Conservation (phyloP, 1,140 invertebrate genomes). For the Plutomurus gul region DNA sequence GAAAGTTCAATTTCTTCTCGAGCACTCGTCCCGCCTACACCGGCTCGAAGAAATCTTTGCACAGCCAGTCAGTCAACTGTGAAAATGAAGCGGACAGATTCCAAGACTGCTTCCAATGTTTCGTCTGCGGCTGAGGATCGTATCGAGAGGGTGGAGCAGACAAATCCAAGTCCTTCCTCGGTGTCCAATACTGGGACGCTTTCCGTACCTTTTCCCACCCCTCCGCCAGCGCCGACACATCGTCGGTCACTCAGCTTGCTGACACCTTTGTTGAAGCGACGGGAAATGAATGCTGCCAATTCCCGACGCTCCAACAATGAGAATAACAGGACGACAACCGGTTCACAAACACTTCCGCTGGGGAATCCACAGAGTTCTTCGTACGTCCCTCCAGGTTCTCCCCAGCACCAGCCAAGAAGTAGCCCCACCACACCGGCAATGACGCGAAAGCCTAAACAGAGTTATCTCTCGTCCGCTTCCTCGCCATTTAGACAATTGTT, state of each 20-base stretch:
- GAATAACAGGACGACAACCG: background rate
- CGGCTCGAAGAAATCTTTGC: background rate
- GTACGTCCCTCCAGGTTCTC: slow-evolving; percentile 49
- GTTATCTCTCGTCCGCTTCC: slow-evolving; percentile 49
- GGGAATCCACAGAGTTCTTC: slow-evolving; percentile 37
- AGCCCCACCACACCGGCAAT: slow-evolving; percentile 46
- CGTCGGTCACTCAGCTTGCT: slow-evolving; percentile 44
- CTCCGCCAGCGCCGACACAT: slow-evolving; percentile 49
- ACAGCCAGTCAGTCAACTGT: background rate
- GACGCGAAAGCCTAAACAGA: slow-evolving; percentile 22
- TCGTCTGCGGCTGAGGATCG: slow-evolving; percentile 30
- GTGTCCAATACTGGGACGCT: background rate
- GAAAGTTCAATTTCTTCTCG: background rate
- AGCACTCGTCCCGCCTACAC: background rate
- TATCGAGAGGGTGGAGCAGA: slow-evolving; percentile 42
- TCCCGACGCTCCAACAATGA: background rate
- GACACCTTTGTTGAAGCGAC: slow-evolving; percentile 43
- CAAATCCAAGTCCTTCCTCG: background rate
- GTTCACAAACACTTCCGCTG: background rate
- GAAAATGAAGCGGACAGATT: background rate
- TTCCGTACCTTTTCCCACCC: background rate
- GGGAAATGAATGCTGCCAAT: slow-evolving; percentile 37
- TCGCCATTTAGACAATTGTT: slow-evolving; percentile 52
- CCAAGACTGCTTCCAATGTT: background rate
- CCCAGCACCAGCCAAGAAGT: slow-evolving; percentile 45